Conservation (phyloP, 35 echinoderm and acorn worm species). For the Eucidaris tribuloides region DNA sequence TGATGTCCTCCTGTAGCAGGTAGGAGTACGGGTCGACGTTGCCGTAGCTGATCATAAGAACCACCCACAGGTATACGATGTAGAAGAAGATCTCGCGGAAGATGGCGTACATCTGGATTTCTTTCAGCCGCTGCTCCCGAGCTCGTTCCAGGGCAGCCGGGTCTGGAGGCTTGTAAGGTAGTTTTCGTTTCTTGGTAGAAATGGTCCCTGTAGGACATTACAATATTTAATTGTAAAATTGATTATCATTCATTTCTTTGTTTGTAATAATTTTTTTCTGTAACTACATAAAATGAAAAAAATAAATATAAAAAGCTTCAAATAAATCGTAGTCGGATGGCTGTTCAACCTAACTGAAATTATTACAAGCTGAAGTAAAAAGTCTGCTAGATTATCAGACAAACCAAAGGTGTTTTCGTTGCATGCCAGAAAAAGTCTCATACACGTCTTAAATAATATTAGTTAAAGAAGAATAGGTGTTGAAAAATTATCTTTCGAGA, state of each 20-base stretch:
- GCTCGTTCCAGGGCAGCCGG: slow-evolving; percentile 41
- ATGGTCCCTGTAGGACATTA: background rate
- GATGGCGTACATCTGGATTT: slow-evolving; percentile 78
- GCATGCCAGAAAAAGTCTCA: too few species aligned
- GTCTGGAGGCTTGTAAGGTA: slow-evolving; percentile 67
- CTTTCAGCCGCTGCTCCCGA: slow-evolving; percentile 71
- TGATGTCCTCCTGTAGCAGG: slow-evolving; percentile 53
- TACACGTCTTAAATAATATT: too few species aligned
- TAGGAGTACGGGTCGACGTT: slow-evolving; percentile 58
- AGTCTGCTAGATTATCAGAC: too few species aligned
- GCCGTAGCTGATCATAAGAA: slow-evolving; percentile 86
- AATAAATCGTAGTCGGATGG: too few species aligned
- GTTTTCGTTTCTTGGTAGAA: slow-evolving; percentile 38
- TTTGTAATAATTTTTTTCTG: too few species aligned
- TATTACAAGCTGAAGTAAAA: too few species aligned
- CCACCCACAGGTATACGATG: slow-evolving; percentile 61
- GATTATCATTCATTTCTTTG: too few species aligned
- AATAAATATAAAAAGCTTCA: too few species aligned
- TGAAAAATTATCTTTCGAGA: background rate
- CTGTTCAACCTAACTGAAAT: too few species aligned
- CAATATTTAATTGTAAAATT: background rate
- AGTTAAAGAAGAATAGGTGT: too few species aligned
- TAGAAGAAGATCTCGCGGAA: slow-evolving; percentile 90
- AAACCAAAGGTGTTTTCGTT: too few species aligned
- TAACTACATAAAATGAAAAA: too few species aligned